These are phyloP conservation scores for Nanorana parkeri DNA, from an alignment of 2,113 vertebrate genomes.

Conservation along the genomic window DNA sequence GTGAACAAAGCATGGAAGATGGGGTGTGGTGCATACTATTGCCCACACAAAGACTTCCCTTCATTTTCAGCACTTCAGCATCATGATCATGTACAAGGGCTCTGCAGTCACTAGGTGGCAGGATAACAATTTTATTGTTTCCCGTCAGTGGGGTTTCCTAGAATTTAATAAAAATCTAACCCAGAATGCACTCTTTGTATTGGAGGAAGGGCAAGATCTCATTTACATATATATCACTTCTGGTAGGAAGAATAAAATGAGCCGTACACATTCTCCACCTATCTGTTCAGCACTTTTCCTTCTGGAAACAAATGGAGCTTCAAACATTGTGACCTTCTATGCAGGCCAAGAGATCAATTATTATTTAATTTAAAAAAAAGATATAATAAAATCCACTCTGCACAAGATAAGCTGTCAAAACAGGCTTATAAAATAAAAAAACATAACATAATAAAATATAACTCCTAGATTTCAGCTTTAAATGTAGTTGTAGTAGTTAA, in stretches of 20 bases:
- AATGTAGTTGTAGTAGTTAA: too few relatives aligned
- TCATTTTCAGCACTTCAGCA: background rate
- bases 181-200: conserved; percentile 33
- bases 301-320: background rate
- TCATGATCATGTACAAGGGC: background rate
- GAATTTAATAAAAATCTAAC: conserved; percentile 24
- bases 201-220: conserved; percentile 12
- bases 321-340: background rate
- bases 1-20: background rate
- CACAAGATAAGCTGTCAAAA: too few relatives aligned
- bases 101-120: conserved; percentile 41
- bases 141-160: background rate
- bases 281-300: background rate
- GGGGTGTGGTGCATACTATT: conserved; percentile 28
- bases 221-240: conserved; percentile 5
- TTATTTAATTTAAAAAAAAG: too few relatives aligned
- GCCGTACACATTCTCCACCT: background rate
- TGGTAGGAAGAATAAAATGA: conserved; percentile 7
- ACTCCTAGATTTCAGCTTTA: too few relatives aligned
- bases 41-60: conserved; percentile 26
- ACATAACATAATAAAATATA: too few relatives aligned
- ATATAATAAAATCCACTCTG: too few relatives aligned
- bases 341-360: too few relatives aligned
- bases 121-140: background rate
- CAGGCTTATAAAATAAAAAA: too few relatives aligned